Evolutionary conservation across 2,888 invertebrate genomes (phyloP).

Genomic region (Pterostichus niger): DNA sequence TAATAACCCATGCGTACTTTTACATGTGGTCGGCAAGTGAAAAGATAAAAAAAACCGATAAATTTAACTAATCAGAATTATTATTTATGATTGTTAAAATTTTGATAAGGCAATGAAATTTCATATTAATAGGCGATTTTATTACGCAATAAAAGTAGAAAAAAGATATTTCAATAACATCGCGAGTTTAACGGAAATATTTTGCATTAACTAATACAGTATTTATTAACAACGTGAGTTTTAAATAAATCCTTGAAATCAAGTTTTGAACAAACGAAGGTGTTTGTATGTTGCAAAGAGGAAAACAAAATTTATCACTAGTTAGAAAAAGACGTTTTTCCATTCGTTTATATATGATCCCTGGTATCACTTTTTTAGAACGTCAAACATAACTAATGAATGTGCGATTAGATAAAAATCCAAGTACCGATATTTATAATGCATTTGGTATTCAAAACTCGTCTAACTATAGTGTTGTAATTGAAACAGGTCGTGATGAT

Average conservation of each 20-base stretch:
- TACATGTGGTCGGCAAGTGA: neutral
- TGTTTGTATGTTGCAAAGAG: too few relatives aligned
- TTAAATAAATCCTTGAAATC: slow-evolving; percentile 39
- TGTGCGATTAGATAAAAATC: slow-evolving; percentile 6
- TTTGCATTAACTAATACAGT: neutral
- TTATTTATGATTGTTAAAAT: neutral
- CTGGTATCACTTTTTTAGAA: too few relatives aligned
- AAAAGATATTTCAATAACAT: neutral
- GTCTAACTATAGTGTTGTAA: slow-evolving; percentile 25
- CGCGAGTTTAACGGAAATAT: neutral
- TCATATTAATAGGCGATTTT: slow-evolving; percentile 3
- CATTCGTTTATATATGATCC: too few relatives aligned
- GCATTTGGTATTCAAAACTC: slow-evolving; percentile 38
- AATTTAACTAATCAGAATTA: neutral
- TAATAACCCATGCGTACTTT: slow-evolving; percentile 9
- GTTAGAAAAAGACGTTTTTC: too few relatives aligned
- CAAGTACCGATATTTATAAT: neutral
- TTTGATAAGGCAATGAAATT: too few relatives aligned
- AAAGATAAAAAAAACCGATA: slow-evolving; percentile 20
- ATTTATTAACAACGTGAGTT: neutral
- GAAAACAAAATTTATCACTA: too few relatives aligned
- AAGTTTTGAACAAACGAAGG: slow-evolving; percentile 10
- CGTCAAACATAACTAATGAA: neutral
- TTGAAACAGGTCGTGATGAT: slow-evolving; percentile 62
- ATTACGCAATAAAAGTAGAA: neutral